A percentile compares a stretch with the other conserved stretches of the same genome.
phyloP scores from a whole-genome alignment of 2,888 invertebrate genomes.

The Taphrorychus bicolor region DNA sequence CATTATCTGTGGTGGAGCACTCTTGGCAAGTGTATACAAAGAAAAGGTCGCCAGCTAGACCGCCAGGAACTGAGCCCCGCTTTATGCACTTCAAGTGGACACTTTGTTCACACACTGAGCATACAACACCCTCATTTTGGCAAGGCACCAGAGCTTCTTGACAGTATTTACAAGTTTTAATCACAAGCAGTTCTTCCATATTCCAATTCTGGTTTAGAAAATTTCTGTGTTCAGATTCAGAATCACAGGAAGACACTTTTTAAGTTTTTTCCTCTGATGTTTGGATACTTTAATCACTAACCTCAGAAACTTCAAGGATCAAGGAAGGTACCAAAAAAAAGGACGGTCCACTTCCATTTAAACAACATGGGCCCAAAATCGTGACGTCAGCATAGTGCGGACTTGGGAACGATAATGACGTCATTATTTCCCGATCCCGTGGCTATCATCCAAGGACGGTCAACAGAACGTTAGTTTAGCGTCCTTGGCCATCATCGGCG shows the following conservation, averaged over 20 bases:
- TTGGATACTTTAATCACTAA: neutral
- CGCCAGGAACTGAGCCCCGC: conserved; percentile 72
- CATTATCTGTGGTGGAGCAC: conserved; percentile 66
- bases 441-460: too few relatives aligned
- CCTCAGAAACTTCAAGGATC: neutral
- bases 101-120: conserved; percentile 65
- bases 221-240: too few relatives aligned
- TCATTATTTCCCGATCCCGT: too few relatives aligned
- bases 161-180: conserved; percentile 67
- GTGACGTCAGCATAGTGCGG: too few relatives aligned
- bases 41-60: conserved; percentile 77
- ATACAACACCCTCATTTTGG: conserved; percentile 67
- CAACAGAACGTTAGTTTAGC: too few relatives aligned
- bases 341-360: too few relatives aligned
- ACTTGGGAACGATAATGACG: too few relatives aligned
- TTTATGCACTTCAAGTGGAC: conserved; percentile 74
- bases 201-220: too few relatives aligned
- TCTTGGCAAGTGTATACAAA: conserved; percentile 73
- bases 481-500: too few relatives aligned
- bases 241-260: too few relatives aligned
- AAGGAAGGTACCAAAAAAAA: too few relatives aligned
- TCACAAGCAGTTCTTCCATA: conserved; percentile 33
- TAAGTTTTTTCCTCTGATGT: neutral
- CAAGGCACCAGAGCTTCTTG: conserved; percentile 63
- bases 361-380: too few relatives aligned